Percentiles rank a stretch among this genome's conserved stretches.
These are phyloP conservation scores for Hedya salicella DNA, from an alignment of 2,888 invertebrate species.

Conservation along the genomic window DNA sequence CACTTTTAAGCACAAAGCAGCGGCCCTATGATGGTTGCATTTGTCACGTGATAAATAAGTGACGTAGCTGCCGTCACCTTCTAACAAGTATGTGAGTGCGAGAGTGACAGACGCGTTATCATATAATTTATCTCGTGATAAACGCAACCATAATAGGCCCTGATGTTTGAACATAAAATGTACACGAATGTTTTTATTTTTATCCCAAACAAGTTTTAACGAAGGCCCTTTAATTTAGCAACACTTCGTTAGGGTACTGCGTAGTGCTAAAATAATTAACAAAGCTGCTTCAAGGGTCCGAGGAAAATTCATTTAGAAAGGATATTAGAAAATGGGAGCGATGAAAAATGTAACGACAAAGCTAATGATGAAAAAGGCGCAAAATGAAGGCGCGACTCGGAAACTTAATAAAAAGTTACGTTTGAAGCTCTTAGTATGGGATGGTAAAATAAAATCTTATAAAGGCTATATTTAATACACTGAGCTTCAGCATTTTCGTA, in stretches of 20 bases:
- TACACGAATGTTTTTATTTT: neutral
- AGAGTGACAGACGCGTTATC: too few species aligned
- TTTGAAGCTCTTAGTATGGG: neutral
- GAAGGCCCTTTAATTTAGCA: neutral
- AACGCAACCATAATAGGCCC: too few species aligned
- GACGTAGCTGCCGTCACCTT: too few species aligned
- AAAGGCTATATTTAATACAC: neutral
- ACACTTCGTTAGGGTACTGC: conserved; percentile 8
- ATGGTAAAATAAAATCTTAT: neutral
- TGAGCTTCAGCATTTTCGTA: neutral
- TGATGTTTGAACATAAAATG: neutral
- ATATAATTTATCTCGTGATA: too few species aligned
- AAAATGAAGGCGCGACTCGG: neutral
- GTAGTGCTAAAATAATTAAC: conserved; percentile 18
- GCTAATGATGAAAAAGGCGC: conserved; percentile 5
- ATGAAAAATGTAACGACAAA: conserved; percentile 6
- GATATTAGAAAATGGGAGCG: conserved; percentile 11
- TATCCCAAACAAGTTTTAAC: neutral
- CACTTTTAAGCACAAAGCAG: too few species aligned
- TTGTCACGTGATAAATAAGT: too few species aligned
- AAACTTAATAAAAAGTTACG: neutral
- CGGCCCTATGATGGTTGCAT: too few species aligned
- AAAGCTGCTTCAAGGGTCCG: neutral
- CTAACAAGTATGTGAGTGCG: too few species aligned
- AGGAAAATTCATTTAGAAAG: conserved; percentile 6